phyloP scores from a whole-genome alignment of 2,113 vertebrate species.

The Poeciliopsis turrubarensis region DNA sequence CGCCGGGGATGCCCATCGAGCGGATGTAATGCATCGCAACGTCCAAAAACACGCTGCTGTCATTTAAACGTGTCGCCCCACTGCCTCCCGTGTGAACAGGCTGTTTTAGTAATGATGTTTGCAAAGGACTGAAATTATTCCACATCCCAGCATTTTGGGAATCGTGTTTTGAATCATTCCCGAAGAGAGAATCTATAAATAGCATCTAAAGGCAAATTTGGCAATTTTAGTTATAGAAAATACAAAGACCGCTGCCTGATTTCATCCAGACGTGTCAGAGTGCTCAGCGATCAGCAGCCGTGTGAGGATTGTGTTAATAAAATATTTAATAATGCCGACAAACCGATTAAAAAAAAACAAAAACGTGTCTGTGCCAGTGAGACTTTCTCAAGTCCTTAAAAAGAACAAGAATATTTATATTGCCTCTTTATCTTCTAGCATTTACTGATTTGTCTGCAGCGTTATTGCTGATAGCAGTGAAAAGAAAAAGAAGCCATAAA shows the following conservation, averaged over 20 bases:
- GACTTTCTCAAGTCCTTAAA: background rate
- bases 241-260: background rate
- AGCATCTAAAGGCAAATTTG: background rate
- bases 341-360: background rate
- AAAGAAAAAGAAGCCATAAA: conserved; percentile 41
- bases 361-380: background rate
- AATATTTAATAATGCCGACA: background rate
- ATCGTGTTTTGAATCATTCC: background rate
- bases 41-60: conserved; percentile 25
- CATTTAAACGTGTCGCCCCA: conserved; percentile 41
- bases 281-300: background rate
- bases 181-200: background rate
- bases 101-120: background rate
- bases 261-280: background rate
- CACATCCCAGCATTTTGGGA: background rate
- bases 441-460: background rate
- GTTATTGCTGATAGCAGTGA: background rate
- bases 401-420: background rate
- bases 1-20: background rate
- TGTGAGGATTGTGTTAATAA: background rate
- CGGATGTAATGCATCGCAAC: conserved; percentile 24
- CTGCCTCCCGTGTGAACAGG: conserved; percentile 24
- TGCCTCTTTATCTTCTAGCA: background rate
- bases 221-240: background rate
- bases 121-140: no score